Evolutionary conservation across 2,797 vertebrate genomes (phyloP).

Genomic region (Macroramphosus scolopax): DNA sequence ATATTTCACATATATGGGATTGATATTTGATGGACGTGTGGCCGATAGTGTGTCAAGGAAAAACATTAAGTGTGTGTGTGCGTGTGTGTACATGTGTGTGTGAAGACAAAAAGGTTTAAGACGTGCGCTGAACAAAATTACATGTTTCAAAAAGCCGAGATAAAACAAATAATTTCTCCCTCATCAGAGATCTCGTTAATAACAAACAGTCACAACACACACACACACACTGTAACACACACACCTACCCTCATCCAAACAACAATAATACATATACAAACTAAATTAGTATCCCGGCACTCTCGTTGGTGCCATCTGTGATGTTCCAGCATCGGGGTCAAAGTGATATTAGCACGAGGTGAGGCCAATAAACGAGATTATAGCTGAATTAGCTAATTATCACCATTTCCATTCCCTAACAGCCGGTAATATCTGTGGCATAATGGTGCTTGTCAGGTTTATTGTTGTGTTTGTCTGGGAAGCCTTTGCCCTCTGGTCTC

Average conservation of each 20-base stretch:
- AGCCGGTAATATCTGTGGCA: conserved; percentile 72
- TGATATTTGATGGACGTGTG: too few relatives aligned
- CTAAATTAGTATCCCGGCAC: conserved; percentile 58
- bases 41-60: too few relatives aligned
- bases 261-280: conserved; percentile 22
- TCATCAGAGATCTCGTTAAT: too few relatives aligned
- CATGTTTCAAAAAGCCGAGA: too few relatives aligned
- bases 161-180: too few relatives aligned
- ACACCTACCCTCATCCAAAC: conserved; percentile 14
- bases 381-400: conserved; percentile 82
- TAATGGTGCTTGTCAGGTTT: conserved; percentile 80
- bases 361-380: conserved; percentile 80
- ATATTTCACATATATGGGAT: too few relatives aligned
- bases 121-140: too few relatives aligned
- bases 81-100: too few relatives aligned
- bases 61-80: too few relatives aligned
- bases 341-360: conserved; percentile 65
- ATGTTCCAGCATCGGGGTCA: conserved; percentile 67
- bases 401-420: conserved; percentile 74
- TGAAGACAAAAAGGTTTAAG: too few relatives aligned
- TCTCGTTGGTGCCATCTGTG: conserved; percentile 64
- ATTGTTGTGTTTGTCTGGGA: conserved; percentile 78
- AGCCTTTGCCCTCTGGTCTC: conserved; percentile 74
- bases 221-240: conserved; percentile 16
- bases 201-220: conserved; percentile 18